phyloP scores from a whole-genome alignment of 2,888 invertebrate genomes.

The Lithophane ornitopus region DNA sequence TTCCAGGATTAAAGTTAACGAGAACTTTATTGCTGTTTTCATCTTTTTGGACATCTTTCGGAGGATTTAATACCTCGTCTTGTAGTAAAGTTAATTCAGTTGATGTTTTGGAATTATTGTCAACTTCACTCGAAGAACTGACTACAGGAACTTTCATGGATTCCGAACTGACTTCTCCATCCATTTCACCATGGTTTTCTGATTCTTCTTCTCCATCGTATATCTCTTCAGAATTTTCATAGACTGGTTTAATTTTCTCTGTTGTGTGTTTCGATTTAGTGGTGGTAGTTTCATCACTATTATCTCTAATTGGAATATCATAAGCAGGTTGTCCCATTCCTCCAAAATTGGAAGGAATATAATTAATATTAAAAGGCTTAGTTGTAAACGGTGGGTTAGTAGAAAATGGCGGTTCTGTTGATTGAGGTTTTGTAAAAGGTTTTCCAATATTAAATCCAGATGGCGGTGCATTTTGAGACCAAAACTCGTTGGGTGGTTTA shows the following conservation, averaged over 20 bases:
- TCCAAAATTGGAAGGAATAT: constrained; percentile 82
- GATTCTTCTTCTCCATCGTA: constrained; percentile 85
- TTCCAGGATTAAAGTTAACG: constrained; percentile 79
- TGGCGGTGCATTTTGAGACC: constrained; percentile 74
- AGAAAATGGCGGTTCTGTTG: constrained; percentile 69
- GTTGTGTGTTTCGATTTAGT: constrained; percentile 66
- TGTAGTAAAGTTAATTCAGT: constrained; percentile 75
- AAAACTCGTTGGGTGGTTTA: constrained; percentile 84
- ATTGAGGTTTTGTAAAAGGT: constrained; percentile 81
- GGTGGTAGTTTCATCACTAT: constrained; percentile 83
- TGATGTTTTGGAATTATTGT: constrained; percentile 68
- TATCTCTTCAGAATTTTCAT: constrained; percentile 86
- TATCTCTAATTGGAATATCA: constrained; percentile 87
- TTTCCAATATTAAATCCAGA: constrained; percentile 81
- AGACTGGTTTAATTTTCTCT: constrained; percentile 79
- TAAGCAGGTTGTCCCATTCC: constrained; percentile 83
- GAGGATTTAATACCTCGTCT: constrained; percentile 74
- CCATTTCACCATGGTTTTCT: constrained; percentile 76
- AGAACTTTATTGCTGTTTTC: constrained; percentile 66
- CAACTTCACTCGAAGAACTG: constrained; percentile 80
- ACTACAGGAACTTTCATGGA: constrained; percentile 88
- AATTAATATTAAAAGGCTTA: constrained; percentile 78
- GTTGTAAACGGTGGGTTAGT: constrained; percentile 72
- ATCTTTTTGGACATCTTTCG: constrained; percentile 68
- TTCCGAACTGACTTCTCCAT: constrained; percentile 86